Base-by-base conservation (phyloP, 2,888 invertebrate species). In the Pegoplata infirma region DNA sequence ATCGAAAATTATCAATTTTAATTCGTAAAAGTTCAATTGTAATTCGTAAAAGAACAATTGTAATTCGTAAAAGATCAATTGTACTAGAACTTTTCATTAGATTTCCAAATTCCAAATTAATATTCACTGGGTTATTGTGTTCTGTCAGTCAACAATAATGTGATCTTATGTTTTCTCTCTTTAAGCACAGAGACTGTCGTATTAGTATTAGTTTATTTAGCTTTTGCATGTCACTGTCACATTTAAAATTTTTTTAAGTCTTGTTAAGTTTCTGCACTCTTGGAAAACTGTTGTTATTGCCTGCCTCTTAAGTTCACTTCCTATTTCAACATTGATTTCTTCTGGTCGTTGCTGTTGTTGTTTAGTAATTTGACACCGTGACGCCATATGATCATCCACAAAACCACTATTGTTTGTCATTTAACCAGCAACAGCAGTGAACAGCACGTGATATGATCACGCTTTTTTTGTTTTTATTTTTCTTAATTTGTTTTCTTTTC, bases 381-480 rank as follows among this genome's bases (percentile, higher is more conserved):
- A 78, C 74, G 69, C 74, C 73, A 69, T 66, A 71, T 66, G 69
- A 79, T 79, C 69, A 69, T 64, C 64, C 17, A 17, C 25, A 17
- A 6, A 36, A 71, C 53, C 40, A 59, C 63, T 17, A 49, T 64
- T 59, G 44, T 40, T 64, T 32, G 19, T 28, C 19, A n/a, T 58
- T 23, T 36, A 16, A 28, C 1, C 32, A 32, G 12, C 40, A 21
- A 40, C 16, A 25, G 8, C 21, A 46, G 14, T 14, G 23, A 44
- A 53, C 44, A 71, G 74, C 78, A 79, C 78, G 78, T 79, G 78
- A 79, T 74, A 56, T 61, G 69, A 74, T 74, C 78, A 79, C 78
- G 78, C 74, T 79, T 69, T 46, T 16, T 59, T 10, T 61, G n/a
- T 46, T 17, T 36, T 3, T 32, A 4, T 36, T 36, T 40, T 5